These are phyloP conservation scores for Hydrozoanthus gracilis DNA, from an alignment of 92 coral and sea anemone species.

Conservation along the genomic window DNA sequence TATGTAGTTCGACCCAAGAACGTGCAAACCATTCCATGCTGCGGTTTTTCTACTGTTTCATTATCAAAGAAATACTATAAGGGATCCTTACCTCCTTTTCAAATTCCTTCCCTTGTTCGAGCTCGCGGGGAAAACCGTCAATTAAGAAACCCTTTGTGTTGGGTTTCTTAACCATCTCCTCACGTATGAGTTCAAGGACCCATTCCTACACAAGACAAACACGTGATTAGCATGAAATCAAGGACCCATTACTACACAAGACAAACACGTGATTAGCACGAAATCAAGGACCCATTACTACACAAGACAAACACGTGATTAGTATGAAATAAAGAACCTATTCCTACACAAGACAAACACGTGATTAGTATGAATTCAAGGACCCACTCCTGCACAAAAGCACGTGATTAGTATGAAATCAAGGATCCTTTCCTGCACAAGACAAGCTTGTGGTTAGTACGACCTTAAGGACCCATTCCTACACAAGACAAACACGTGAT, in stretches of 20 bases:
- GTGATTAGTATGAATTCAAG: background rate
- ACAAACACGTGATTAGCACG: constrained; percentile 30
- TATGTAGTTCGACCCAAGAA: background rate
- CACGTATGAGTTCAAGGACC: constrained; percentile 84
- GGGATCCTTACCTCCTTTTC: constrained; percentile 85
- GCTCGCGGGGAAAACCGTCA: constrained; percentile 96
- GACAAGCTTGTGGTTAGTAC: no score
- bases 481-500: background rate
- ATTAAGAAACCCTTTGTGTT: constrained; percentile 92
- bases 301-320: background rate
- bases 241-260: constrained; percentile 75
- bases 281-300: constrained; percentile 86
- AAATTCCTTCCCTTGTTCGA: constrained; percentile 90
- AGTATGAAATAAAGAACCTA: constrained; percentile 77
- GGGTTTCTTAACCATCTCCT: constrained; percentile 85
- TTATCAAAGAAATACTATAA: no score
- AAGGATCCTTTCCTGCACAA: no score
- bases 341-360: constrained; percentile 55
- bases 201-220: constrained; percentile 62
- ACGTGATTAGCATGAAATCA: constrained; percentile 61
- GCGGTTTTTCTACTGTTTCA: no score
- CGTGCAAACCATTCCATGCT: no score
- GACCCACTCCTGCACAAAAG: no score
- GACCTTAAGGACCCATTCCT: constrained; percentile 81
- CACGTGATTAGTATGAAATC: background rate